These are phyloP conservation scores for Eustalomyia histrio DNA, from an alignment of 2,888 invertebrate genomes.

Conservation along the genomic window DNA sequence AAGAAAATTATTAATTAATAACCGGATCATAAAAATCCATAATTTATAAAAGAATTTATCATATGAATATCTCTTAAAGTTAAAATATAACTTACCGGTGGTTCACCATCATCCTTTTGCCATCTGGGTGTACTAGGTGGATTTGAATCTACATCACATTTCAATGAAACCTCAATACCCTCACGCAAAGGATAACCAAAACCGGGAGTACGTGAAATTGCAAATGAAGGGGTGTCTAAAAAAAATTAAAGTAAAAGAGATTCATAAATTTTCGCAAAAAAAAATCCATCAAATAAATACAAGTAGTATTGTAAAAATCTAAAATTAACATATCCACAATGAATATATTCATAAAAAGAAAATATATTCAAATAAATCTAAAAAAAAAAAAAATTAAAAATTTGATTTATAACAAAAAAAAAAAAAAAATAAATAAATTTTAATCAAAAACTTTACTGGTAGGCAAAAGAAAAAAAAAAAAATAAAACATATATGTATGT, in stretches of 20 bases:
- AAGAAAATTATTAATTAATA: no score
- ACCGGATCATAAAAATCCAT: no score
- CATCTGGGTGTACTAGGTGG: slow-evolving; percentile 92
- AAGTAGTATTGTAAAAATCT: not conserved
- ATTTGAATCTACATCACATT: slow-evolving; percentile 96
- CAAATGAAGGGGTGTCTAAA: slow-evolving; percentile 95
- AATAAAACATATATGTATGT: not conserved
- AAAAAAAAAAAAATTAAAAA: slow-evolving; percentile 20
- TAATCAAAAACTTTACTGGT: slow-evolving; percentile 33
- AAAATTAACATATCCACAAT: slow-evolving; percentile 4
- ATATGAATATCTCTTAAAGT: no score
- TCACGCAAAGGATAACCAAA: slow-evolving; percentile 93
- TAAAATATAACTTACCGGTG: slow-evolving; percentile 81
- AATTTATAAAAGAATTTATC: no score
- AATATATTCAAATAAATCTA: slow-evolving; percentile 13
- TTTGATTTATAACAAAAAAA: slow-evolving; percentile 36
- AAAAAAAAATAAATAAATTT: slow-evolving; percentile 44
- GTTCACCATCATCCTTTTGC: slow-evolving; percentile 84
- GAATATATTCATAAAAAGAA: slow-evolving; percentile 1
- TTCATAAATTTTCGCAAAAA: not conserved
- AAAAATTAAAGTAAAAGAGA: not conserved
- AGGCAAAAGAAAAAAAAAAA: not conserved
- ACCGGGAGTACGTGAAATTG: slow-evolving; percentile 94
- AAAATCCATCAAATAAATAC: not conserved
- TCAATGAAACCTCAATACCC: slow-evolving; percentile 92